Evolutionary conservation across 2,797 vertebrate genomes (phyloP), one percentile per base, ranked within the genome.

Genomic region (Podargus strigoides): DNA sequence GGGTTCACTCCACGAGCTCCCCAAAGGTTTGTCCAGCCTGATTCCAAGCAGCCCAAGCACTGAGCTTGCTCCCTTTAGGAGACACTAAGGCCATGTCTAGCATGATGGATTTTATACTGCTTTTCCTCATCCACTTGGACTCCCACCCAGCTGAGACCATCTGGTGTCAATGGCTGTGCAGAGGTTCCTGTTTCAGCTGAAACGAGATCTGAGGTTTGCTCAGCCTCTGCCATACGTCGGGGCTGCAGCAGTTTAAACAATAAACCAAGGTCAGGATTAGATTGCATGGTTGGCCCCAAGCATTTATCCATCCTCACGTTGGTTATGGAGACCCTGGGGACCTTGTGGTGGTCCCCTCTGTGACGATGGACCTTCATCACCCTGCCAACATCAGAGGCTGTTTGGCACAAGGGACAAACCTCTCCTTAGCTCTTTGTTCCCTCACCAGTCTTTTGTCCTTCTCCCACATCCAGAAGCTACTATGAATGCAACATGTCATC

Each of bases 301-400:
- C 3, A 3, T 34, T 84, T 5, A n/a, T 4, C 63, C 50, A 12
- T 0, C 50, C 62, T 49, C 14, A 1, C 2, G 1, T 7, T 41
- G 82, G 16, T 6, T 64, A 1, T 0, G n/a, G 8, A 59, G 73
- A 44, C 44, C 78, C 17, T 3, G 10, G 32, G 8, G 28, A 27
- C 41, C 12, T 32, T 4, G n/a, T 8, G 64, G 6, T 22, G 53
- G 32, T 42, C 80, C 44, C 41, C 16, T 49, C 27, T 37, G 4
- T 6, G 78, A 28, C 63, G 41, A 0, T 42, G 30, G 73, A 70
- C 2, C 59, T 76, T 58, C 14, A 22, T 28, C 11, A 42, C 36
- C 27, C 11, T 3, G 37, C 7, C 23, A 7, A 62, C 59, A 55
- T 36, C 76, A 39, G 36, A 41, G 28, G 39, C 12, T 37, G 3